These are phyloP conservation scores for Pollenia amentaria DNA, from an alignment of 2,888 invertebrate species.

Conservation along the genomic window DNA sequence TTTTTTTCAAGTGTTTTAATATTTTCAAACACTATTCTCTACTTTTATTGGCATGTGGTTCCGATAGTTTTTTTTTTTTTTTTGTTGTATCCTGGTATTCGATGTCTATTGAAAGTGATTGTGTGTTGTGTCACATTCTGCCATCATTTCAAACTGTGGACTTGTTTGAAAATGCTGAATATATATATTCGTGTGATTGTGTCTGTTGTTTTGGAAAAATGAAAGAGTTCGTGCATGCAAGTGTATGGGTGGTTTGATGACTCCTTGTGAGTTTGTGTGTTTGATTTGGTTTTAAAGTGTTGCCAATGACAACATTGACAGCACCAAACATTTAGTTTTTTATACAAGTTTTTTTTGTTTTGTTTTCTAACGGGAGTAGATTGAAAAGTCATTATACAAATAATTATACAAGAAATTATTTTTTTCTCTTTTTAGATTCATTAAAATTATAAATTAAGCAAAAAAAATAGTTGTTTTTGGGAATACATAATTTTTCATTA, in stretches of 20 bases:
- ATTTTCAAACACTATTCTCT: constrained; percentile 53
- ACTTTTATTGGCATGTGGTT: constrained; percentile 61
- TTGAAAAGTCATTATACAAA: background rate
- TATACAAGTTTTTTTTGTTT: background rate
- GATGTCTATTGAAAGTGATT: constrained; percentile 4
- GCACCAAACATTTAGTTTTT: constrained; percentile 63
- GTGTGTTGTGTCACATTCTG: constrained; percentile 62
- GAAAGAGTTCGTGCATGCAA: constrained; percentile 44
- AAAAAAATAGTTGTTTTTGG: too few species aligned
- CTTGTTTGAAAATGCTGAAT: constrained; percentile 38
- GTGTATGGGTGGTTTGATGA: constrained; percentile 42
- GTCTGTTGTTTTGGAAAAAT: constrained; percentile 14
- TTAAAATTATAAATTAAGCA: too few species aligned
- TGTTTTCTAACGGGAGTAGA: background rate
- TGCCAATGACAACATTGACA: constrained; percentile 73
- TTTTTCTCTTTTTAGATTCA: background rate
- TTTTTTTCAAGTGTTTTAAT: constrained; percentile 56
- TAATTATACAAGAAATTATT: too few species aligned
- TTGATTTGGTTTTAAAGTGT: constrained; percentile 66
- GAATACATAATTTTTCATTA: too few species aligned
- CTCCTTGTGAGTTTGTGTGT: constrained; percentile 34
- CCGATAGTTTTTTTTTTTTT: constrained; percentile 53
- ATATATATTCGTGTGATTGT: background rate
- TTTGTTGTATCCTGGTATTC: background rate
- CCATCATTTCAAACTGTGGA: constrained; percentile 42